These are phyloP conservation scores for Monochamus saltuarius DNA, from an alignment of 1,140 invertebrate species.

Conservation along the genomic window DNA sequence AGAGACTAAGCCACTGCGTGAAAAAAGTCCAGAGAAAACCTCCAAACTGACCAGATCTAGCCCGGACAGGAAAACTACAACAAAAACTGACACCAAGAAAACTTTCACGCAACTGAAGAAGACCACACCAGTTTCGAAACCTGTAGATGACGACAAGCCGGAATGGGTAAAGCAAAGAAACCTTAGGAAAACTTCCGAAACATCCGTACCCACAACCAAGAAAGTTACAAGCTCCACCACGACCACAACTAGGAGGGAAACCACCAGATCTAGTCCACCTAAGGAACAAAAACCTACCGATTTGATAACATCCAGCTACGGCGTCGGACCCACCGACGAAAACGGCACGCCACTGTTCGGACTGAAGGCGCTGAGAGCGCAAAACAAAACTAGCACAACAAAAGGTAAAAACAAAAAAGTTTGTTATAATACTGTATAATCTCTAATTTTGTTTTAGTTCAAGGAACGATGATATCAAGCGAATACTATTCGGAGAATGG, in stretches of 20 bases:
- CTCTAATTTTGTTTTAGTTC: conserved; percentile 54
- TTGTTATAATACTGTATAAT: too few relatives aligned
- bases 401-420: conserved; percentile 49
- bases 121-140: conserved; percentile 31
- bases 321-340: conserved; percentile 76
- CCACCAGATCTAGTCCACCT: conserved; percentile 28
- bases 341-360: conserved; percentile 76
- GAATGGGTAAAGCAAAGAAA: conserved; percentile 47
- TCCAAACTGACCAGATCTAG: conserved; percentile 7
- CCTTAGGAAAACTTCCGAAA: conserved; percentile 40
- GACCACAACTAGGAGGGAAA: conserved; percentile 34
- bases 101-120: conserved; percentile 30
- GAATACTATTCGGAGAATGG: conserved; percentile 68
- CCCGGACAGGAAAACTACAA: conserved; percentile 25
- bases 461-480: conserved; percentile 65
- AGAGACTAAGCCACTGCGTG: conserved; percentile 1
- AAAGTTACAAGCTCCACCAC: conserved; percentile 18
- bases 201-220: conserved; percentile 23
- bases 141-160: conserved; percentile 39
- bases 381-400: conserved; percentile 58
- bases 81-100: conserved; percentile 6
- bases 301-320: conserved; percentile 77
- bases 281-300: conserved; percentile 54
- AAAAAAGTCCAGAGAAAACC: conserved; percentile 17
- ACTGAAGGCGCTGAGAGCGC: conserved; percentile 68